These are phyloP conservation scores for Eulimnadia texana DNA, from an alignment of 1,140 invertebrate species.

Conservation along the genomic window DNA sequence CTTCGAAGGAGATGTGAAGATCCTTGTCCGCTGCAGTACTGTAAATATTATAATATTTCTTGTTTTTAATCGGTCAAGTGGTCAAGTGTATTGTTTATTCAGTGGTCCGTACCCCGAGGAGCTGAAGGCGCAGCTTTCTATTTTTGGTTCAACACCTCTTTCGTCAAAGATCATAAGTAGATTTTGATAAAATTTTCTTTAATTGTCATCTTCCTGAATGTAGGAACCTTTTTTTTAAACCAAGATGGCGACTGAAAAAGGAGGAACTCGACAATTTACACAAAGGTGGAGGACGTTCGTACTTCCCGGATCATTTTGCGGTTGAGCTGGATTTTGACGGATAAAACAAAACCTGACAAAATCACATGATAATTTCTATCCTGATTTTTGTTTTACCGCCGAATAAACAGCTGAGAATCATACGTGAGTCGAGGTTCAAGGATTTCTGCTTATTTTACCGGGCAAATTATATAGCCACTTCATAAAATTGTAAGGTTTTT, in stretches of 20 bases:
- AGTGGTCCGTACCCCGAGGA: conserved; percentile 33
- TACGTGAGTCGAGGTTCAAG: too few relatives aligned
- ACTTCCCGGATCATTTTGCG: conserved; percentile 31
- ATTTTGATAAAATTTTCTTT: conserved; percentile 16
- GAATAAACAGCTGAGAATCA: too few relatives aligned
- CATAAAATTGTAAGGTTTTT: too few relatives aligned
- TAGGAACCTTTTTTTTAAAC: conserved; percentile 13
- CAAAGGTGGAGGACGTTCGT: conserved; percentile 34
- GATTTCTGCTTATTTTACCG: too few relatives aligned
- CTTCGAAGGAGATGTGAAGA: conserved; percentile 32
- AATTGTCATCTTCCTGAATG: not conserved
- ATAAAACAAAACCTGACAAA: not conserved
- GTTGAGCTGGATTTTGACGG: conserved; percentile 27
- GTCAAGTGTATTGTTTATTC: too few relatives aligned
- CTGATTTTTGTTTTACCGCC: too few relatives aligned
- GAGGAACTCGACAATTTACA: conserved; percentile 40
- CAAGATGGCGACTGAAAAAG: conserved; percentile 29
- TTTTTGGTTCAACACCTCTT: conserved; percentile 41
- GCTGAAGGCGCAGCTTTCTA: conserved; percentile 41
- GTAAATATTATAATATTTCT: too few relatives aligned
- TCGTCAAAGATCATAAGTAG: conserved; percentile 33
- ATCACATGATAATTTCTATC: too few relatives aligned
- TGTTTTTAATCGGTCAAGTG: too few relatives aligned
- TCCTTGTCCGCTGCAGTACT: conserved; percentile 30
- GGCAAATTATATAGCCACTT: too few relatives aligned